phyloP scores from a whole-genome alignment of 2,113 vertebrate genomes.

The Agelaius phoeniceus region DNA sequence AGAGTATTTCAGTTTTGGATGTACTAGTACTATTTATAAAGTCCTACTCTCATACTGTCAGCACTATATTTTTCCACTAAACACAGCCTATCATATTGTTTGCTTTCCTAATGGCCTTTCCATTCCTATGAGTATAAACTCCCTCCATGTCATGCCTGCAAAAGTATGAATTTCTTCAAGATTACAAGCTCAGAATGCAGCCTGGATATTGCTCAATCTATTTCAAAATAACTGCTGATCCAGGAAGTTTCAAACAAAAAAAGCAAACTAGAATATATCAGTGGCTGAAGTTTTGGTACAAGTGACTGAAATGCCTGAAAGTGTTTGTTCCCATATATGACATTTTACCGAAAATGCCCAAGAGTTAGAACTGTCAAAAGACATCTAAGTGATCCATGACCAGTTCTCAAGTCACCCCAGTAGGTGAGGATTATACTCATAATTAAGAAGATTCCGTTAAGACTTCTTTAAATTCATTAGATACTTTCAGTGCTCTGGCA shows the following conservation, averaged over 20 bases:
- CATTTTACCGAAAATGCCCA: not conserved
- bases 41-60: not conserved
- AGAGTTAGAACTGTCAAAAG: not conserved
- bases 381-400: not conserved
- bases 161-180: not conserved
- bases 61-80: not conserved
- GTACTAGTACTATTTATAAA: not conserved
- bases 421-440: not conserved
- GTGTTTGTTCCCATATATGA: not conserved
- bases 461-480: not conserved
- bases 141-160: not conserved
- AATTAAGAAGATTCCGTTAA: not conserved
- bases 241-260: not conserved
- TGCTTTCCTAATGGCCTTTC: not conserved
- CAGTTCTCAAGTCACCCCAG: not conserved
- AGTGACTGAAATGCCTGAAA: not conserved
- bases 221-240: not conserved
- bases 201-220: not conserved
- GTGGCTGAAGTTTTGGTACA: not conserved
- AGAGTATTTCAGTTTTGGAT: not conserved
- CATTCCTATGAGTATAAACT: not conserved
- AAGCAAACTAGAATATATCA: not conserved
- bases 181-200: not conserved
- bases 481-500: not conserved
- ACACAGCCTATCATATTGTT: not conserved